Base-by-base conservation (phyloP, 2,113 vertebrate genomes). In the Physeter macrocephalus region DNA sequence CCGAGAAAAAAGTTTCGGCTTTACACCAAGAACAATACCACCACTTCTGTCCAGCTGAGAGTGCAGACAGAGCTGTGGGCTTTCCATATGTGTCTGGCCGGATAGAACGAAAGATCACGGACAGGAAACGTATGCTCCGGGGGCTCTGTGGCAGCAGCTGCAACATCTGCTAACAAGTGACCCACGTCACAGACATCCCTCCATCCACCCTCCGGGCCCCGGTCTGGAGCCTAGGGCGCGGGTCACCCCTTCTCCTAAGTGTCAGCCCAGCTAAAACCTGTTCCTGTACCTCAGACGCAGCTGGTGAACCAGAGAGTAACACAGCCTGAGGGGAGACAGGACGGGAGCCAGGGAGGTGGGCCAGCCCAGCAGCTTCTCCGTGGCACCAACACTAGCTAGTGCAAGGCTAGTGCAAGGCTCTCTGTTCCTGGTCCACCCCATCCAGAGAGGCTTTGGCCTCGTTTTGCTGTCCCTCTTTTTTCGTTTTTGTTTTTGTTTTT, bases 181-280 rank as follows among this genome's bases (percentile, higher is more conserved):
- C 62, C 62, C 10, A 6, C 54, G 14, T 31, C 59, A 43, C 25
- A 9, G 46, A 36, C 31, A 8, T n/a, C 20, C 41, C 18, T 41
- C 11, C 1, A 0, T 11, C 46, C 52, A 15, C 3, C 1, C 11
- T 21, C 11, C 29, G 25, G 12, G 43, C 17, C 29, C 34, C 5
- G 12, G 13, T n/a, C 49, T 25, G 2, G 9, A 83, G 66, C 41
- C 27, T 23, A 29, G 6, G 52, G 34, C 0, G 0, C 0, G 11
- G 20, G 18, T n/a, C 20, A 39, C 3, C 39, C 36, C 4, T 64
- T 80, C 25, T 52, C 39, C 69, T 23, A 41, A 88, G 20, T 18
- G 9, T 61, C 52, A 88, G 72, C 66, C 11, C 66, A 12, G 80
- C 59, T 69, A 43, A 23, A 23, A 46, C 5, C 78, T 15, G 17